Conservation (phyloP, 1,140 invertebrate genomes). For the Drosophila malerkotliana region DNA sequence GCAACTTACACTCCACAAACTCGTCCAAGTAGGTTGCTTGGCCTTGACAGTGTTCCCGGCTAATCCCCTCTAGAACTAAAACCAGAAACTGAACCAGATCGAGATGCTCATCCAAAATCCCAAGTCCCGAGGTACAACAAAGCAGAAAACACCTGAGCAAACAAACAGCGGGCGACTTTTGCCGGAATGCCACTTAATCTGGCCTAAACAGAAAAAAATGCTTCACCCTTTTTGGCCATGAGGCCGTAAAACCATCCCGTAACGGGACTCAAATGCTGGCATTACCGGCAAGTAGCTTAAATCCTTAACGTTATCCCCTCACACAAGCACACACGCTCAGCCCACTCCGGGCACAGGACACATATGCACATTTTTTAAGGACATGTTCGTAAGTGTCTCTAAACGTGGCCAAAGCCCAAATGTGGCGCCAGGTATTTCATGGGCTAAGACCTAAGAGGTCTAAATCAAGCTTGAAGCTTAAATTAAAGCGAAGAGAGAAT, state of each 20-base stretch:
- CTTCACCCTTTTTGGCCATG: slow-evolving; percentile 7
- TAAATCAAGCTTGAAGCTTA: slow-evolving; percentile 19
- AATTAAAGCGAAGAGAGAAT: slow-evolving; percentile 46
- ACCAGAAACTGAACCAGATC: neutral
- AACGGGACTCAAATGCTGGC: slow-evolving; percentile 46
- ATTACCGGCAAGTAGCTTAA: slow-evolving; percentile 69
- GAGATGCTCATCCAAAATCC: slow-evolving; percentile 14
- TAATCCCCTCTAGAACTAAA: neutral
- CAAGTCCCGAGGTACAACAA: neutral
- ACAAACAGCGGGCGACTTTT: slow-evolving; percentile 40
- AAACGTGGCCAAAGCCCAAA: slow-evolving; percentile 48
- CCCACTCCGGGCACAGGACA: neutral
- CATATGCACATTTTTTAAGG: slow-evolving; percentile 1
- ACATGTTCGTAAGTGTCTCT: slow-evolving; percentile 45
- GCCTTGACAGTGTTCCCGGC: neutral
- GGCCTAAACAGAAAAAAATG: neutral
- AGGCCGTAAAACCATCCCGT: slow-evolving; percentile 25
- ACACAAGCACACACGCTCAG: slow-evolving; percentile 12
- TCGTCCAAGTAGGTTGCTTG: neutral
- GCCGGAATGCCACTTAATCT: slow-evolving; percentile 50
- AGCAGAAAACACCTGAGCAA: slow-evolving; percentile 5
- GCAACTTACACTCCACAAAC: neutral
- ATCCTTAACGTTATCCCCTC: slow-evolving; percentile 65
- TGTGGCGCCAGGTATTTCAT: neutral
- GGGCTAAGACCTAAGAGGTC: neutral